These are phyloP conservation scores for Apoda limacodes DNA, from an alignment of 2,888 invertebrate genomes.

Conservation along the genomic window DNA sequence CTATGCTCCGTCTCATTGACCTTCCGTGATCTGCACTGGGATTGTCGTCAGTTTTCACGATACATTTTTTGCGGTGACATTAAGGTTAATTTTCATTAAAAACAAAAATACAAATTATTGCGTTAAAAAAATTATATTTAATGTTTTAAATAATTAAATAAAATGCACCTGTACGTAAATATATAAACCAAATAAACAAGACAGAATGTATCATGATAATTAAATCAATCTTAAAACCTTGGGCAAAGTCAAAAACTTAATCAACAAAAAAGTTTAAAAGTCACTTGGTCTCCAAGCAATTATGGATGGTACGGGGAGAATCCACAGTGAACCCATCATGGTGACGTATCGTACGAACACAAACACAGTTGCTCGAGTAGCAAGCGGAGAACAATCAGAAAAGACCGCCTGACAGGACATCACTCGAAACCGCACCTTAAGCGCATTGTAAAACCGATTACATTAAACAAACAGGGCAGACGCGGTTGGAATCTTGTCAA, in stretches of 20 bases:
- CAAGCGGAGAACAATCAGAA: conserved; percentile 40
- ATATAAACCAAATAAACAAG: too few species aligned
- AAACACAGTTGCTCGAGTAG: conserved; percentile 52
- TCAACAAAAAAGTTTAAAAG: conserved; percentile 50
- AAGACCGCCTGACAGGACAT: conserved; percentile 52
- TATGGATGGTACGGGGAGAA: conserved; percentile 64
- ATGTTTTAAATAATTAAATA: too few species aligned
- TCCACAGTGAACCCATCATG: conserved; percentile 64
- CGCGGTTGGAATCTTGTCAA: conserved; percentile 71
- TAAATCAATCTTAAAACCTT: too few species aligned
- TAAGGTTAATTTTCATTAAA: too few species aligned
- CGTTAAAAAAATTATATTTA: too few species aligned
- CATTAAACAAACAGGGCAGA: conserved; percentile 70
- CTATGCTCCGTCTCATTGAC: conserved; percentile 61
- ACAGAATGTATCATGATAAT: too few species aligned
- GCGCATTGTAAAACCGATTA: conserved; percentile 71
- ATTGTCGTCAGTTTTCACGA: conserved; percentile 33
- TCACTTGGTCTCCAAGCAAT: conserved; percentile 59
- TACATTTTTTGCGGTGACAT: too few species aligned
- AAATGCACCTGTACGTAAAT: too few species aligned
- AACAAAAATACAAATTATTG: too few species aligned
- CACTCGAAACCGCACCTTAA: conserved; percentile 71
- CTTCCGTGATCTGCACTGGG: conserved; percentile 60
- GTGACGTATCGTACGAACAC: conserved; percentile 66
- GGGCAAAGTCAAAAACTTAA: conserved; percentile 15